phyloP scores from a whole-genome alignment of 2,888 invertebrate species.

The Napeogenes inachia region DNA sequence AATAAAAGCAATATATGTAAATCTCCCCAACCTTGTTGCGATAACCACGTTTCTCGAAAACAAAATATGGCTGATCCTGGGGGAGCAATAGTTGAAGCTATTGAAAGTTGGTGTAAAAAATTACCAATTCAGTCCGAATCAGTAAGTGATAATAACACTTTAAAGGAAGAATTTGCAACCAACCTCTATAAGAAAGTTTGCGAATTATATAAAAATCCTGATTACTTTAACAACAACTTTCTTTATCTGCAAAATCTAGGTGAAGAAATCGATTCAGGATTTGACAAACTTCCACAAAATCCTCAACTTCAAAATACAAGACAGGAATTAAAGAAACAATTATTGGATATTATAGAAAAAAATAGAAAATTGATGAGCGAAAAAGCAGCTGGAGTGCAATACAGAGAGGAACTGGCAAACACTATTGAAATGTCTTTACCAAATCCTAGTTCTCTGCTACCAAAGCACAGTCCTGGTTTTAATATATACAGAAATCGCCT shows the following conservation, averaged over 20 bases:
- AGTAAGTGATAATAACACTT: constrained; percentile 7
- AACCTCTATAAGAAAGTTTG: constrained; percentile 50
- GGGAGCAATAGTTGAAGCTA: constrained; percentile 40
- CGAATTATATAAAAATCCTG: constrained; percentile 46
- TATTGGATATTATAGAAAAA: constrained; percentile 43
- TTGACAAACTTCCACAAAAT: constrained; percentile 42
- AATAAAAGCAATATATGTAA: constrained; percentile 11
- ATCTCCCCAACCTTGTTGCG: constrained; percentile 18
- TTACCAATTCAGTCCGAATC: constrained; percentile 40
- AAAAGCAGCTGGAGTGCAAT: constrained; percentile 44
- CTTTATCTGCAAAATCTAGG: constrained; percentile 43
- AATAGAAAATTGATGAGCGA: constrained; percentile 41
- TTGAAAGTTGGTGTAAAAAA: constrained; percentile 51
- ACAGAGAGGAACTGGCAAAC: constrained; percentile 48
- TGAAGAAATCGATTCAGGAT: constrained; percentile 44
- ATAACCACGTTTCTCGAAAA: constrained; percentile 8
- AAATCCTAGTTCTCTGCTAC: constrained; percentile 35
- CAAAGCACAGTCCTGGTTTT: constrained; percentile 45
- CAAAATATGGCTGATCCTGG: constrained; percentile 14
- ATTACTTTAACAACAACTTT: constrained; percentile 41
- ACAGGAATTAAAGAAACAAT: constrained; percentile 37
- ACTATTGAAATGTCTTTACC: constrained; percentile 50
- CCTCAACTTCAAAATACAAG: constrained; percentile 29
- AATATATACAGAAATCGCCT: constrained; percentile 54
- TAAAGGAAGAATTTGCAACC: constrained; percentile 43